Base-by-base conservation (phyloP, 37 sponge, comb jelly and placozoan genomes). In the Amphimedon queenslandica region DNA sequence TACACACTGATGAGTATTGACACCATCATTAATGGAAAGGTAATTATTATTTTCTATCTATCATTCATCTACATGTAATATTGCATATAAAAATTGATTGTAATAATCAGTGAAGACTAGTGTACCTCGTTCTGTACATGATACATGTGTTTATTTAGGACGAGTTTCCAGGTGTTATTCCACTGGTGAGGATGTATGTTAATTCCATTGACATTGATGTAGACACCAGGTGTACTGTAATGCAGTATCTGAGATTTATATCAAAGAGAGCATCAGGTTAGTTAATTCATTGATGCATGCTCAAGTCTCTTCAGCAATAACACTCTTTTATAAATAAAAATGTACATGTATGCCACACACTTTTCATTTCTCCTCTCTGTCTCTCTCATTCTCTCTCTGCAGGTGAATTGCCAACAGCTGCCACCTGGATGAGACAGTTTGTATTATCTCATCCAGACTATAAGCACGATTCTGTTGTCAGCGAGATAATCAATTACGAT, bases 11-110 rank as follows among this genome's bases (percentile, higher is more conserved):
- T 93, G 96, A 55, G 55, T 16, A 55, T 96, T 42, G 75, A 98
- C 58, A 86, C 87, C 21, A 94, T 98, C 41, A 79, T 98, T 35
- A 98, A 98, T 81, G 99, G 99, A 42, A 92, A 87, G 79, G 91
- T 87, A 31, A 0, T 58, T 2, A 10, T 28, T 23, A 11, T 53
- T 18, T 47, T 47, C 8, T 47, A 8, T n/a, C n/a, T n/a, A n/a
- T n/a, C n/a, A n/a, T n/a, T n/a, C n/a, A n/a, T n/a, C n/a, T n/a
- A n/a, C n/a, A n/a, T n/a, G n/a, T n/a, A n/a, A n/a, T n/a, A n/a
- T n/a, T n/a, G n/a, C n/a, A n/a, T n/a, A n/a, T n/a, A n/a, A n/a
- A n/a, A n/a, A n/a, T n/a, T n/a, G n/a, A n/a, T n/a, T n/a, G n/a
- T n/a, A n/a, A n/a, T n/a, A n/a, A 47, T 47, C 8, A 47, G 13